phyloP scores from a whole-genome alignment of 2,888 invertebrate species.

The Microplitis manilae region DNA sequence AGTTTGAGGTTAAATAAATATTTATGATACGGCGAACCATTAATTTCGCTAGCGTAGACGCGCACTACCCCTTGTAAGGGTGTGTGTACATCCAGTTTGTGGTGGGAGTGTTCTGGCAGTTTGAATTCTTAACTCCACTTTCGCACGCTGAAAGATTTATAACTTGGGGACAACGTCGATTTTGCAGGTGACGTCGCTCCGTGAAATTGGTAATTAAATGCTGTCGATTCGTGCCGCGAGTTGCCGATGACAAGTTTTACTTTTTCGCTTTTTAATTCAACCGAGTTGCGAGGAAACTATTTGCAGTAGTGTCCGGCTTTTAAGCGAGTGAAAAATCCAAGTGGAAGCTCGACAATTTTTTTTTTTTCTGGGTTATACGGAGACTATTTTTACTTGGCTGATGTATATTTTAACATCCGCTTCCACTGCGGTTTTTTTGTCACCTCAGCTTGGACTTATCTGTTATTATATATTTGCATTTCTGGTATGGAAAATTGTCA shows the following conservation, averaged over 20 bases:
- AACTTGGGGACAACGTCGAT: conserved; percentile 34
- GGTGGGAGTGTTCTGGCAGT: conserved; percentile 25
- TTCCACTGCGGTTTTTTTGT: conserved; percentile 47
- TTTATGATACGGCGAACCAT: conserved; percentile 48
- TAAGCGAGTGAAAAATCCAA: background rate
- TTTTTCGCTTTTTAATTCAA: background rate
- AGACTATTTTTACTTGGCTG: conserved; percentile 14
- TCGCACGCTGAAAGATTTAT: conserved; percentile 56
- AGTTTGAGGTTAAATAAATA: conserved; percentile 42
- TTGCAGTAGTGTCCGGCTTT: conserved; percentile 24
- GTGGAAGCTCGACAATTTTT: conserved; percentile 1
- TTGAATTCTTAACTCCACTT: conserved; percentile 44
- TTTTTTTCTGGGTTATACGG: background rate
- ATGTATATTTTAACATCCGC: conserved; percentile 58
- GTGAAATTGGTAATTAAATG: conserved; percentile 62
- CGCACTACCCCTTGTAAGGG: background rate
- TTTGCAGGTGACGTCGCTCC: conserved; percentile 52
- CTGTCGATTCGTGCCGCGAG: conserved; percentile 48
- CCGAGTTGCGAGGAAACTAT: background rate
- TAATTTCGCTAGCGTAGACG: conserved; percentile 40
- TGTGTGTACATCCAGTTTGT: background rate
- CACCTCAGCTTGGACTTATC: conserved; percentile 3
- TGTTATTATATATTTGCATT: conserved; percentile 5
- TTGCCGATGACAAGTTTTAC: background rate
- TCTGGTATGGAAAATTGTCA: background rate